Percentiles rank a stretch among this genome's conserved stretches.
Conservation (phyloP, 2,888 invertebrate species). For the Tromatobia lineatoria region DNA sequence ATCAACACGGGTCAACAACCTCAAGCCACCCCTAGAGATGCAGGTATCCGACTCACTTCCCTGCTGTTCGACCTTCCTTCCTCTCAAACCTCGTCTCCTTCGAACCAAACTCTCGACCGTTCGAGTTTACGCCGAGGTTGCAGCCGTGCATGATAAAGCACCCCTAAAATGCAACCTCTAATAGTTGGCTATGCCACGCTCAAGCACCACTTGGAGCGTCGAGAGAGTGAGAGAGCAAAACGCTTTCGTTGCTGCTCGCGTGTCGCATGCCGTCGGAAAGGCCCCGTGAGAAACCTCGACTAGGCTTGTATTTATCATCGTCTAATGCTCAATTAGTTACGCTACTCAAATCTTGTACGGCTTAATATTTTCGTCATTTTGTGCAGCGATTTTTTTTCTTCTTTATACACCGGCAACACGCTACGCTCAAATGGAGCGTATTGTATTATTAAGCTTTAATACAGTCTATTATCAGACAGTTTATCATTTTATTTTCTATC, state of each 20-base stretch:
- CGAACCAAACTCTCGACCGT: slow-evolving; percentile 33
- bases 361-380: not conserved
- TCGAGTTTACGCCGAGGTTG: slow-evolving; percentile 57
- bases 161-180: slow-evolving; percentile 51
- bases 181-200: slow-evolving; percentile 42
- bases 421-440: too few species aligned
- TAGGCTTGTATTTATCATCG: slow-evolving; percentile 35
- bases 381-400: not conserved
- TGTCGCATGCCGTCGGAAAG: slow-evolving; percentile 50
- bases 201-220: slow-evolving; percentile 6
- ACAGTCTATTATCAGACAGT: too few species aligned
- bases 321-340: slow-evolving; percentile 50
- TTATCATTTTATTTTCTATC: too few species aligned
- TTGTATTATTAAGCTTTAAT: too few species aligned
- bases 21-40: slow-evolving; percentile 36
- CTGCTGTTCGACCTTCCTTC: slow-evolving; percentile 19
- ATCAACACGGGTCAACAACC: slow-evolving; percentile 54
- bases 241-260: slow-evolving; percentile 27
- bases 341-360: slow-evolving; percentile 25
- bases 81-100: not conserved
- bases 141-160: slow-evolving; percentile 59
- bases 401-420: not conserved
- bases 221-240: slow-evolving; percentile 5
- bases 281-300: slow-evolving; percentile 10
- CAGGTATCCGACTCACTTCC: slow-evolving; percentile 32